Evolutionary conservation across 2,797 vertebrate species (phyloP), one percentile per base, ranked within the genome.

Genomic region (Sebastes matsubarae): DNA sequence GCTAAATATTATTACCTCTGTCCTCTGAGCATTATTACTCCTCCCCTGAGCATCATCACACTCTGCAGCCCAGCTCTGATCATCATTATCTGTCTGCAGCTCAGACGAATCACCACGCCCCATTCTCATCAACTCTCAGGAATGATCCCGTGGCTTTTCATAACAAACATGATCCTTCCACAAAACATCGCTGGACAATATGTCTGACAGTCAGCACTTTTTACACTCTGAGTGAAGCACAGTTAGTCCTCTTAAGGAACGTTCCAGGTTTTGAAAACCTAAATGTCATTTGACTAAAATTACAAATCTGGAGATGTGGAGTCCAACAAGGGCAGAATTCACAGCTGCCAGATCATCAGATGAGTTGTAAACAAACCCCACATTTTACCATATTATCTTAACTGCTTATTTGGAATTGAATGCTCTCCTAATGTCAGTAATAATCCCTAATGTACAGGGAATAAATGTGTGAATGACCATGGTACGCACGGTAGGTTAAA

Each of bases 1-100:
- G 76, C 93, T 91, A 93, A 94, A 94, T 92, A 88, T 93, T 93
- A 93, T 92, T 87, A 87, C 88, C 90, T 87, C 80, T 73, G 77
- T 83, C 72, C 82, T 80, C 72, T 58, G 79, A 74, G 76, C 79
- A 81, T 84, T 79, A 79, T 87, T 68, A 79, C 68, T 67, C 69
- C 63, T 75, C 72, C 77, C 71, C 68, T 24, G 72, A 82, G 85
- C 74, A 68, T 54, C 83, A 73, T 78, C 75, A 36, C 55, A 50
- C 77, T 74, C 68, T 7, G 22, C 63, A 36, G 29, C 57, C 63
- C 27, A 1, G 59, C 60, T 65, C 78, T 72, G 70, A 66, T 81
- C 83, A 80, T 73, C 80, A 61, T 80, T 67, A 77, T 84, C 87
- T 50, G 68, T 76, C 82, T 75, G 58, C 85, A 24, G 70, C 73